Conservation (phyloP, 2,797 vertebrate genomes). For the Erpetoichthys calabaricus region DNA sequence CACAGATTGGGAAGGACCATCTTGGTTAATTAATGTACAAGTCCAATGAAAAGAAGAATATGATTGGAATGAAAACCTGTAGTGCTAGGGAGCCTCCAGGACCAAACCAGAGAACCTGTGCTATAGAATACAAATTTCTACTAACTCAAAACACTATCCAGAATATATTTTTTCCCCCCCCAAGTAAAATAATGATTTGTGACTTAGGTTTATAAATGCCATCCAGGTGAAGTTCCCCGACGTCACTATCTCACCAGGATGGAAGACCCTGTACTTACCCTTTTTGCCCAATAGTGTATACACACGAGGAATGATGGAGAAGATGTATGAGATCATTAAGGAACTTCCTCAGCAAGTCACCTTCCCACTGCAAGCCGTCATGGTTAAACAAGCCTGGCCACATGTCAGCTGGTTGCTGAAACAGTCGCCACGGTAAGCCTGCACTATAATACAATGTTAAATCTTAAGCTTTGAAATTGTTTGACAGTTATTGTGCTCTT, state of each 20-base stretch:
- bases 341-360: conserved; percentile 53
- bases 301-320: conserved; percentile 49
- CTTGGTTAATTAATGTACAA: no score
- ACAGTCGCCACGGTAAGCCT: conserved; percentile 55
- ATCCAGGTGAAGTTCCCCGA: conserved; percentile 57
- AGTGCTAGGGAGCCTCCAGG: no score
- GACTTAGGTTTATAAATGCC: conserved; percentile 53
- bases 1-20: no score
- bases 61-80: no score
- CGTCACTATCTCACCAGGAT: conserved; percentile 63
- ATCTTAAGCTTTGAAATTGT: neutral
- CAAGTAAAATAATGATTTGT: no score
- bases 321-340: conserved; percentile 52
- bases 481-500: neutral
- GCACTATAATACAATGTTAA: neutral
- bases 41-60: no score
- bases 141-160: no score
- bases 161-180: no score
- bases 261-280: conserved; percentile 51
- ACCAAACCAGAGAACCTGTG: no score
- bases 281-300: conserved; percentile 33
- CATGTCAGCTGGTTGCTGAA: conserved; percentile 68
- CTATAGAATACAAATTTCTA: no score
- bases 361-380: conserved; percentile 52
- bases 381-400: conserved; percentile 52